Percentiles rank a stretch among this genome's conserved stretches.
phyloP scores from a whole-genome alignment of 2,797 vertebrate genomes.

The Parauchenoglanis ngamensis region DNA sequence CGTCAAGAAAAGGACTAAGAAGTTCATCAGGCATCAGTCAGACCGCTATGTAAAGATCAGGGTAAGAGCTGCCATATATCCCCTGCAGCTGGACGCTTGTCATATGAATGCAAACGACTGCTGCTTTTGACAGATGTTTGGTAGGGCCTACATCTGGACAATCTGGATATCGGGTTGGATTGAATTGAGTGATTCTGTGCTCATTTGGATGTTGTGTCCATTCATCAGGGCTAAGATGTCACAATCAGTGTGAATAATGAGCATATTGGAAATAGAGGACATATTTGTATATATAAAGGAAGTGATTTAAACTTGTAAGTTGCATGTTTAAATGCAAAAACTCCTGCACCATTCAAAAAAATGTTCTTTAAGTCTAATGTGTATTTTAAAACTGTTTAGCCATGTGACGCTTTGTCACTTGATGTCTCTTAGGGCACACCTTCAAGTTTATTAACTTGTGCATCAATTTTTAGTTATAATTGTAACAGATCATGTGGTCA shows the following conservation, averaged over 20 bases:
- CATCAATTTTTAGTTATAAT: not conserved
- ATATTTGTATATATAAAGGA: not conserved
- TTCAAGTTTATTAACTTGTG: not conserved
- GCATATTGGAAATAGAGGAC: not conserved
- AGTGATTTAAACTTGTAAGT: not conserved
- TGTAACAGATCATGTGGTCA: too few species aligned
- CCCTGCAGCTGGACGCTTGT: too few species aligned
- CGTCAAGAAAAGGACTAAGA: conserved; percentile 97
- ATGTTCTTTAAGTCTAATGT: too few species aligned
- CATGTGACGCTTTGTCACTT: too few species aligned
- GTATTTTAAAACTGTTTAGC: not conserved
- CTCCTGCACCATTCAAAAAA: too few species aligned
- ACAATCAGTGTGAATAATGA: not conserved
- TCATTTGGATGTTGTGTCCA: not conserved
- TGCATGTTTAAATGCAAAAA: not conserved
- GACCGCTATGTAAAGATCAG: conserved; percentile 98
- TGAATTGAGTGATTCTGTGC: not conserved
- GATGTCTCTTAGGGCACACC: too few species aligned
- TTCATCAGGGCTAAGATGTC: not conserved
- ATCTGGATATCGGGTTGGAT: not conserved
- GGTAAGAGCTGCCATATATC: conserved; percentile 65
- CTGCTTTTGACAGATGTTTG: not conserved
- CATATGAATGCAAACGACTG: not conserved
- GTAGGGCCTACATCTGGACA: not conserved
- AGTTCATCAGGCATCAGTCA: conserved; percentile 97